Evolutionary conservation across 2,888 invertebrate species (phyloP).

Genomic region (Caenorhabditis sp.): DNA sequence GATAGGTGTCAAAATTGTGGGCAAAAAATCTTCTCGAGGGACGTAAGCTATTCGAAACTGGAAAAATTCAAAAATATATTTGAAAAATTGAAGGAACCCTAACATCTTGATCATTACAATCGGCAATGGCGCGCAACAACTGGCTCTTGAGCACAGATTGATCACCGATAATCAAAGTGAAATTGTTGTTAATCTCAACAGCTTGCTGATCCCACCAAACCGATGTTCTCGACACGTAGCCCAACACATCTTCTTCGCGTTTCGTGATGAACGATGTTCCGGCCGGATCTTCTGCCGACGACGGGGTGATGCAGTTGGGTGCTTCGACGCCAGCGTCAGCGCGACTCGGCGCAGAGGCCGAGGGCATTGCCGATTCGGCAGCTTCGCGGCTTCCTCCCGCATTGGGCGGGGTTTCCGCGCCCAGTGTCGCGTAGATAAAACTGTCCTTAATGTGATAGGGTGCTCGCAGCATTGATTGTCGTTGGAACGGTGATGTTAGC

Average conservation of each 20-base stretch:
- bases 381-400: background rate
- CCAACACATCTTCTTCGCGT: background rate
- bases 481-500: background rate
- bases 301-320: background rate
- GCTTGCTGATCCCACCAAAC: background rate
- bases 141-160: background rate
- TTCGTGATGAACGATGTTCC: background rate
- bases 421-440: background rate
- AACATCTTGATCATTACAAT: background rate
- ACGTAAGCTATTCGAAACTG: background rate
- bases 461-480: background rate
- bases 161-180: background rate
- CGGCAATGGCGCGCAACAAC: background rate
- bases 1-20: background rate
- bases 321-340: background rate
- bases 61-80: too few species aligned
- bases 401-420: too few species aligned
- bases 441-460: background rate
- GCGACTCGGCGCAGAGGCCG: background rate
- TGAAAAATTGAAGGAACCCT: too few species aligned
- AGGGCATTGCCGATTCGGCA: background rate
- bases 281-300: background rate
- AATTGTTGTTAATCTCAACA: slow-evolving; percentile 1
- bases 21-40: background rate
- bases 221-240: background rate